Evolutionary conservation across 2,797 vertebrate species (phyloP).

Genomic region (Limnodromus scolopaceus): DNA sequence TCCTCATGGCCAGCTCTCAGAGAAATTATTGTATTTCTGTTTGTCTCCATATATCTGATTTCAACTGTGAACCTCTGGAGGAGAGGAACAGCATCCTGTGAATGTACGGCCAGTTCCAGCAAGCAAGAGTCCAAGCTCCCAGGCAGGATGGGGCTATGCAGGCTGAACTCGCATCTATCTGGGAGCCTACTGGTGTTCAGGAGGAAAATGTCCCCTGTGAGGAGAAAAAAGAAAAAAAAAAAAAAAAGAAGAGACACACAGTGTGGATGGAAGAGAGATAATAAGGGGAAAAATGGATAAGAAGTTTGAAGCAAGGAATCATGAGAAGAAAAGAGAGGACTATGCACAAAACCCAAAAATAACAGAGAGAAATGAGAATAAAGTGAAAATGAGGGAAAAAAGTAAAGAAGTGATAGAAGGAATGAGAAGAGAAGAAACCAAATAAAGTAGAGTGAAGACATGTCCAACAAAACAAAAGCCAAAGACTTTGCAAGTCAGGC

Average conservation of each 20-base stretch:
- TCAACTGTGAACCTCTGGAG: conserved; percentile 80
- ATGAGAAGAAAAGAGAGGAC: background rate
- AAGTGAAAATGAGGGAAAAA: background rate
- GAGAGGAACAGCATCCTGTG: conserved; percentile 62
- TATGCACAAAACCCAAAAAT: background rate
- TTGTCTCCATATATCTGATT: conserved; percentile 75
- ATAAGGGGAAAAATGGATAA: background rate
- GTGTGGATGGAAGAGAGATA: background rate
- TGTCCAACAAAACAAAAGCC: background rate
- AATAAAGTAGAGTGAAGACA: background rate
- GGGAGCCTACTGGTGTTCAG: conserved; percentile 71
- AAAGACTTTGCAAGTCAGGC: background rate
- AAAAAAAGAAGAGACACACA: background rate
- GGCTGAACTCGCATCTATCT: conserved; percentile 80
- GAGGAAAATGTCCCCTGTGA: conserved; percentile 85
- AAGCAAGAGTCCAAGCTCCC: conserved; percentile 78
- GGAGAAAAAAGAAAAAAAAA: background rate
- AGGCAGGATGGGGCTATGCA: conserved; percentile 84
- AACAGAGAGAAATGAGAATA: background rate
- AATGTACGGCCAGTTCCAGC: conserved; percentile 81
- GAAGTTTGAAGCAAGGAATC: background rate
- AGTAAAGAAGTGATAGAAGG: background rate
- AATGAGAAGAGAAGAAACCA: background rate
- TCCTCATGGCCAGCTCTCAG: conserved; percentile 62
- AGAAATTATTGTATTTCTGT: conserved; percentile 59